phyloP scores from a whole-genome alignment of 1,140 invertebrate species.

The Ooceraea biroi region DNA sequence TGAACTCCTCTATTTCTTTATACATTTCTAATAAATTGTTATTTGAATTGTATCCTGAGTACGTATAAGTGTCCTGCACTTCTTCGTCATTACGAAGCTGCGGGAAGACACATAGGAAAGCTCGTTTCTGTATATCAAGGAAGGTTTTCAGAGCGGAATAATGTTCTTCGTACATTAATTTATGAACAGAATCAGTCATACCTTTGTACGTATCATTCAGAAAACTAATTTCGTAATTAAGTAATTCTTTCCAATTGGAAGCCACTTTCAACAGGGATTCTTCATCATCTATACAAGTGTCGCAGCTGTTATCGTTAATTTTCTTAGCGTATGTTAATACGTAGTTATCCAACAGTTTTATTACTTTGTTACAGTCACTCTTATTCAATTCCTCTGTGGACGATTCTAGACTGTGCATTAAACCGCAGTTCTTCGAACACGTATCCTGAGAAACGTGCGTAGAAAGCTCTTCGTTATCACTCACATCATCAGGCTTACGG shows the following conservation, averaged over 20 bases:
- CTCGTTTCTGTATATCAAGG: constrained; percentile 79
- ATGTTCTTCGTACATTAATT: constrained; percentile 73
- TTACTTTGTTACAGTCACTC: neutral
- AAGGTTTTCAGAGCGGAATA: constrained; percentile 74
- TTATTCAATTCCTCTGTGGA: constrained; percentile 18
- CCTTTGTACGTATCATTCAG: constrained; percentile 65
- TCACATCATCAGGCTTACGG: neutral
- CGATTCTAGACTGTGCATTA: neutral
- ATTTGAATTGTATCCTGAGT: constrained; percentile 65
- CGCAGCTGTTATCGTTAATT: constrained; percentile 14
- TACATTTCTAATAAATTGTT: constrained; percentile 78
- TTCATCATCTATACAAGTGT: constrained; percentile 24
- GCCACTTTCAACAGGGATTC: constrained; percentile 63
- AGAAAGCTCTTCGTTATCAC: neutral
- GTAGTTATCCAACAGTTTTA: constrained; percentile 33
- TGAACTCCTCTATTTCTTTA: constrained; percentile 80
- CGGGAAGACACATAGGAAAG: constrained; percentile 80
- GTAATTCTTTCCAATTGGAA: constrained; percentile 76
- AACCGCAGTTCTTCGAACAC: neutral
- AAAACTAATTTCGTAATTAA: constrained; percentile 79
- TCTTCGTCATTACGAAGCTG: constrained; percentile 80
- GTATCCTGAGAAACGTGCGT: constrained; percentile 11
- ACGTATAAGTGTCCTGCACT: constrained; percentile 77
- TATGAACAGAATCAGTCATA: constrained; percentile 66
- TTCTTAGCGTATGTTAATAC: neutral